Evolutionary conservation across 2,888 invertebrate species (phyloP).

Genomic region (Plebejus anna): DNA sequence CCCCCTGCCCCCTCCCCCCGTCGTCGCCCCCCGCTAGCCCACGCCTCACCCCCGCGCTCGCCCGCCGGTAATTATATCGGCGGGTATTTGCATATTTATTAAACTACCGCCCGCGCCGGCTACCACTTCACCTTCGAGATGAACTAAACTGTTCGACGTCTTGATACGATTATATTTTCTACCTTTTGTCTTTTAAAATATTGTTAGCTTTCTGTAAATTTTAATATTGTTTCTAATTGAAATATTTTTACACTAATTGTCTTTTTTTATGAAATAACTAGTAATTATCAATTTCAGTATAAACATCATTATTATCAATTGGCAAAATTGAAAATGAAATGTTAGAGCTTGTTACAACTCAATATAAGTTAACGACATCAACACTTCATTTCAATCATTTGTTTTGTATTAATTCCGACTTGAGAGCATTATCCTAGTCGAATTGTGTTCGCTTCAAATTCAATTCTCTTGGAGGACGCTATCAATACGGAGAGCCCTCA

Average conservation of each 20-base stretch:
- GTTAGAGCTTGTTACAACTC: background rate
- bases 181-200: background rate
- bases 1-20: background rate
- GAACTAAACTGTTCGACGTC: background rate
- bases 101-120: conserved; percentile 4
- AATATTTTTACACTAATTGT: no score
- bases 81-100: conserved; percentile 27
- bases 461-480: background rate
- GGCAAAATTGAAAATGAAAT: background rate
- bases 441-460: background rate
- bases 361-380: background rate
- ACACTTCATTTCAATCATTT: background rate
- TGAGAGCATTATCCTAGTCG: background rate
- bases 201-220: background rate
- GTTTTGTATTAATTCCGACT: background rate
- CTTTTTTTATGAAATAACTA: no score
- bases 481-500: conserved; percentile 4
- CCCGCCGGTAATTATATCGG: conserved; percentile 1
- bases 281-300: background rate
- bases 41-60: background rate
- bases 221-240: no score
- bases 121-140: conserved; percentile 12
- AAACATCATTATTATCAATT: no score
- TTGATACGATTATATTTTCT: conserved; percentile 2
- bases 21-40: background rate